Percentiles rank a stretch among this genome's conserved stretches.
phyloP scores from a whole-genome alignment of 2,797 vertebrate species.

The Adrianichthys oophorus region DNA sequence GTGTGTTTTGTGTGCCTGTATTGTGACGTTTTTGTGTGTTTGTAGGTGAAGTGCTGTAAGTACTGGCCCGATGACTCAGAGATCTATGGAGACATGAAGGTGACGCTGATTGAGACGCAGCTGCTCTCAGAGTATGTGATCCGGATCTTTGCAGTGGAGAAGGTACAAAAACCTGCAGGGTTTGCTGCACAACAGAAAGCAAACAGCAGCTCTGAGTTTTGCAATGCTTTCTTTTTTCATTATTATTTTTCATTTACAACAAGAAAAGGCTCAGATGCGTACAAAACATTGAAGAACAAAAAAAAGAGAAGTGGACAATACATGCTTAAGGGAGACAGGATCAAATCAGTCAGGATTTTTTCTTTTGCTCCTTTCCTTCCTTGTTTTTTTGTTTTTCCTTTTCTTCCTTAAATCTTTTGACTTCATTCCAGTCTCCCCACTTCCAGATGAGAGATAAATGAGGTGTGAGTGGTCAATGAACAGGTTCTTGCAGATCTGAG shows the following conservation, averaged over 20 bases:
- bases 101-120: constrained; percentile 95
- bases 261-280: too few relatives aligned
- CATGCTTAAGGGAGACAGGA: neutral
- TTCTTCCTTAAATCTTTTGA: too few relatives aligned
- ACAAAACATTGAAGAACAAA: too few relatives aligned
- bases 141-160: constrained; percentile 94
- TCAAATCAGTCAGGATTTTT: neutral
- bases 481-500: neutral
- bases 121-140: constrained; percentile 96
- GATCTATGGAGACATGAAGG: constrained; percentile 96
- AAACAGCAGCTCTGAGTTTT: too few relatives aligned
- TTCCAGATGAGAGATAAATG: neutral
- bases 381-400: neutral
- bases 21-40: constrained; percentile 14
- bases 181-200: too few relatives aligned
- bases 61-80: constrained; percentile 98
- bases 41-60: constrained; percentile 95
- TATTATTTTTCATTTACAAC: too few relatives aligned
- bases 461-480: neutral
- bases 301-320: neutral
- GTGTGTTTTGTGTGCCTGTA: constrained; percentile 13
- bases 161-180: constrained; percentile 72
- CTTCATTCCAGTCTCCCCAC: neutral
- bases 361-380: too few relatives aligned
- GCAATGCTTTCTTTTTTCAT: too few relatives aligned